phyloP scores from a whole-genome alignment of 2,797 vertebrate genomes.

The Vespertilio murinus region DNA sequence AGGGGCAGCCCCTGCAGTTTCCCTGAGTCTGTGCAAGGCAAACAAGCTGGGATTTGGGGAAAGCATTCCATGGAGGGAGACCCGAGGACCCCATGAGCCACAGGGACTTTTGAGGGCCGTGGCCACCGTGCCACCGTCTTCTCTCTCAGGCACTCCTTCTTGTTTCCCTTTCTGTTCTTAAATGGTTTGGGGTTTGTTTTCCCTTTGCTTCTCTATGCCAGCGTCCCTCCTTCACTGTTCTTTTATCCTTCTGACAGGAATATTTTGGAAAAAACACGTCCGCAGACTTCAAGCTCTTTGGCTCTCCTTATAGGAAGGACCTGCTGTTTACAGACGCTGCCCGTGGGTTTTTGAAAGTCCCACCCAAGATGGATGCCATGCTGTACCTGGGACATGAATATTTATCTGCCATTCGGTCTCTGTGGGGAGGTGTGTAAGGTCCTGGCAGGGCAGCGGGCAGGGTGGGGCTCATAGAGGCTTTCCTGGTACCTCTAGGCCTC shows the following conservation, averaged over 20 bases:
- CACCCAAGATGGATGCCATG: conserved; percentile 85
- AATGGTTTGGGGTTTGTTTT: neutral
- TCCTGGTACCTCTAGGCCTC: neutral
- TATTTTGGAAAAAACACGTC: conserved; percentile 60
- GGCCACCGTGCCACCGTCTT: too few species aligned
- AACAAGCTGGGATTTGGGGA: neutral
- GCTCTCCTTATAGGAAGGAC: conserved; percentile 85
- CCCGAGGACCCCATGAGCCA: neutral
- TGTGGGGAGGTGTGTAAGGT: conserved; percentile 72
- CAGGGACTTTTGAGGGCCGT: neutral
- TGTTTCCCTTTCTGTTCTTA: neutral
- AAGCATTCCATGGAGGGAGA: neutral
- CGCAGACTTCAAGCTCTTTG: conserved; percentile 85
- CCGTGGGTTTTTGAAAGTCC: conserved; percentile 82
- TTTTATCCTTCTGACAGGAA: conserved; percentile 68
- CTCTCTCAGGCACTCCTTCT: neutral
- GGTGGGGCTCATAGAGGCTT: neutral
- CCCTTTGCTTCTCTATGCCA: neutral
- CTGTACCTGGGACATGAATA: conserved; percentile 88
- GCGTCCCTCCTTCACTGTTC: neutral
- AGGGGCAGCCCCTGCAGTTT: neutral
- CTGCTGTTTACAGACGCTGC: conserved; percentile 92
- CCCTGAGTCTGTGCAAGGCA: neutral
- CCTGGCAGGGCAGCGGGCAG: neutral
- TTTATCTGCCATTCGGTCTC: conserved; percentile 77